Percentiles rank a stretch among this genome's conserved stretches.
Evolutionary conservation across 2,113 vertebrate genomes (phyloP).

Genomic region (Hyaena hyaena): DNA sequence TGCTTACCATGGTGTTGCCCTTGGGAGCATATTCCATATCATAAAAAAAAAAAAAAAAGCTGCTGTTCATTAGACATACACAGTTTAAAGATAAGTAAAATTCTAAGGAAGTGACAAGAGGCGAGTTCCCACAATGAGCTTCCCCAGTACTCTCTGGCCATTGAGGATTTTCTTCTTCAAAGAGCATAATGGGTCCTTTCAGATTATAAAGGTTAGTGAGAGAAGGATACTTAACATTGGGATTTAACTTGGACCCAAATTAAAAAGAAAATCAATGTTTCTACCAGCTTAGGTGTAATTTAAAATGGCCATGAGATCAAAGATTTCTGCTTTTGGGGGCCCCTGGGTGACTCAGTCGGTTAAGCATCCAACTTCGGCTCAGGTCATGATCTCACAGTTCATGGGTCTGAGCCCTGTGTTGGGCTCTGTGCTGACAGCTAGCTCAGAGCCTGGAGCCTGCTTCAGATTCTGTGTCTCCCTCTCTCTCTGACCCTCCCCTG

Average conservation of each 20-base stretch:
- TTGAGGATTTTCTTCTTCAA: neutral
- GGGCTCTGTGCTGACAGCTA: no score
- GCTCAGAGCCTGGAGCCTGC: no score
- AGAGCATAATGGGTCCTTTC: neutral
- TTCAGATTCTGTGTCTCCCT: no score
- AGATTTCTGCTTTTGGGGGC: neutral
- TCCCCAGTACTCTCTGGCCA: neutral
- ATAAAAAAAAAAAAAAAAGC: neutral
- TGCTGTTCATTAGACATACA: neutral
- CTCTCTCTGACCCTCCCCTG: no score
- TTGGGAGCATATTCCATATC: neutral
- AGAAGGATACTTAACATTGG: neutral
- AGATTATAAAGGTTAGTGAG: neutral
- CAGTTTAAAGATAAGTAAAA: neutral
- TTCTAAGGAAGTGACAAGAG: neutral
- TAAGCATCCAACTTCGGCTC: no score
- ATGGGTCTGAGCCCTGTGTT: no score
- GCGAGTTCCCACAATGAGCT: neutral
- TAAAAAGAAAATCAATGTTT: neutral
- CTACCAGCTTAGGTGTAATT: neutral
- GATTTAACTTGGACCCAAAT: slow-evolving; percentile 2
- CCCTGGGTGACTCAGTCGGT: no score
- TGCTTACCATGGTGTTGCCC: neutral
- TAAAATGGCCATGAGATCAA: neutral
- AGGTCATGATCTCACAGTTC: no score